These are phyloP conservation scores for Hymenopus coronatus DNA, from an alignment of 2,888 invertebrate genomes.

Conservation along the genomic window DNA sequence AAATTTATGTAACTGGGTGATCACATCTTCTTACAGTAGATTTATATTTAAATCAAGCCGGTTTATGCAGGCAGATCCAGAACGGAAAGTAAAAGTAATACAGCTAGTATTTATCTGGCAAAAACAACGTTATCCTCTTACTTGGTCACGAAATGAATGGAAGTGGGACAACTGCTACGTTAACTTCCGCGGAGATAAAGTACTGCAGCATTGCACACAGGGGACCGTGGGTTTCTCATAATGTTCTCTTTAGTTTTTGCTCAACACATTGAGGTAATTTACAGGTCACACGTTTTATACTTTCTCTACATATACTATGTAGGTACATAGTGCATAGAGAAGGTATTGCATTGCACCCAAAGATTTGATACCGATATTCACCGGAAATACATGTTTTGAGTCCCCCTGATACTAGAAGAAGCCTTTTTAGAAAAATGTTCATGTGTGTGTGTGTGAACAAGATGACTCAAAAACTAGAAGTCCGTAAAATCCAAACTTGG, in stretches of 20 bases:
- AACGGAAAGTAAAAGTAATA: not conserved
- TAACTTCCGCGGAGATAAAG: not conserved
- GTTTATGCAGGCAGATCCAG: not conserved
- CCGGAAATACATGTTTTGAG: no score
- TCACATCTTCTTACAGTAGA: not conserved
- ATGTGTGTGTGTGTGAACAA: no score
- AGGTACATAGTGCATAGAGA: no score
- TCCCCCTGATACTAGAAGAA: no score
- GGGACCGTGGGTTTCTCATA: not conserved
- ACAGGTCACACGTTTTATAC: no score
- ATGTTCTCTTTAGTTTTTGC: not conserved
- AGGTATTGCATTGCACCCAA: no score
- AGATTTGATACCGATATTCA: no score
- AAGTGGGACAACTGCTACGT: not conserved
- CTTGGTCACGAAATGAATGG: not conserved
- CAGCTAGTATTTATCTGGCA: not conserved
- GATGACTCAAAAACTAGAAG: no score
- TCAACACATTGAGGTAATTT: not conserved
- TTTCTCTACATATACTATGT: no score
- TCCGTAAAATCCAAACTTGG: no score
- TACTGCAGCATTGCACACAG: not conserved
- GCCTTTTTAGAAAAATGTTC: no score
- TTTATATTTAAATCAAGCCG: not conserved
- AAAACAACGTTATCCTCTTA: not conserved
- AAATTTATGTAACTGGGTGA: not conserved